Percentiles rank a stretch among this genome's conserved stretches.
Evolutionary conservation across 2,113 vertebrate species (phyloP).

Genomic region (Myotis davidii): DNA sequence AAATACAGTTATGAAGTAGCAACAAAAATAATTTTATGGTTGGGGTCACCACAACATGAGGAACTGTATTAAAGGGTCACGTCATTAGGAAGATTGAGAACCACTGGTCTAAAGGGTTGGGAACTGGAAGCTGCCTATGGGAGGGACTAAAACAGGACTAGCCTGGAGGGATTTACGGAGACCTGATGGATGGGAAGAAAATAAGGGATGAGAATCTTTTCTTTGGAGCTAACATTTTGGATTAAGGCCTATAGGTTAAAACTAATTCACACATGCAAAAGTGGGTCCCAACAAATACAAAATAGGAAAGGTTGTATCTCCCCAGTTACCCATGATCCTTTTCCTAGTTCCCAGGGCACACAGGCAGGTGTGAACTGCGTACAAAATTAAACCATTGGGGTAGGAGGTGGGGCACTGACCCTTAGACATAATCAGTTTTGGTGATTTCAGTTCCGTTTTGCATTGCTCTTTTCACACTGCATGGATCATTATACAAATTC

Average conservation of each 20-base stretch:
- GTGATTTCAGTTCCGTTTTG: conserved; percentile 47
- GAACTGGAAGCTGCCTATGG: neutral
- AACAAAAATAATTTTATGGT: too few relatives aligned
- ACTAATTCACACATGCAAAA: neutral
- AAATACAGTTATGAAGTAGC: too few relatives aligned
- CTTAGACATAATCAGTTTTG: neutral
- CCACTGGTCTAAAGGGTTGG: too few relatives aligned
- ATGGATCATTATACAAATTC: conserved; percentile 48
- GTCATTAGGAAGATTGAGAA: too few relatives aligned
- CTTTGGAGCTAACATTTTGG: neutral
- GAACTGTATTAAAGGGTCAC: too few relatives aligned
- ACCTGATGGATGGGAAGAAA: neutral
- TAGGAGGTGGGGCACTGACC: neutral
- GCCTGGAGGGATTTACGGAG: neutral
- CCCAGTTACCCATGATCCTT: neutral
- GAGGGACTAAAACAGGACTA: neutral
- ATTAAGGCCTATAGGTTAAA: neutral
- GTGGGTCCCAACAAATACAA: neutral
- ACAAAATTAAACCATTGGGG: neutral
- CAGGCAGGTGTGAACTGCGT: neutral
- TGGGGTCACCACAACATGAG: too few relatives aligned
- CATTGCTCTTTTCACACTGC: neutral
- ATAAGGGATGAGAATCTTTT: neutral
- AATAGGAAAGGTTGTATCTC: neutral
- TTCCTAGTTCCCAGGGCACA: neutral